Conservation (phyloP, 2,113 vertebrate species). For the Lepisosteus oculatus region DNA sequence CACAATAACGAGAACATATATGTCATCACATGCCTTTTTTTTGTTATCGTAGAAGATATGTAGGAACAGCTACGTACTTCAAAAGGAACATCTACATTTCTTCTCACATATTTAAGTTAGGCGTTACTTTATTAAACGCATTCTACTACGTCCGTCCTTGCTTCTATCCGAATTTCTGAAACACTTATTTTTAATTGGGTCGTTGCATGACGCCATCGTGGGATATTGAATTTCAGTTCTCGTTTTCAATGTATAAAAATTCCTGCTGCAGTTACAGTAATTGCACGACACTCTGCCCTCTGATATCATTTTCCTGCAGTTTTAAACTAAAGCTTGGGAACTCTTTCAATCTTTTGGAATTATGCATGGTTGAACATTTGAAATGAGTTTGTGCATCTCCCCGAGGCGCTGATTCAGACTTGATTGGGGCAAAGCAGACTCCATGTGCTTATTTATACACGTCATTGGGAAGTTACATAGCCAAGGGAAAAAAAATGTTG, state of each 20-base stretch:
- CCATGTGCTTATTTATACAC: conserved; percentile 89
- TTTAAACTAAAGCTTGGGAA: conserved; percentile 60
- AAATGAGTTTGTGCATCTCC: conserved; percentile 92
- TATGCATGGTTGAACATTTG: conserved; percentile 96
- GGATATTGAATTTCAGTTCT: neutral
- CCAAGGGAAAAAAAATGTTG: conserved; percentile 68
- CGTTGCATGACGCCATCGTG: neutral
- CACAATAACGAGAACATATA: no score
- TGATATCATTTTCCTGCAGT: conserved; percentile 35
- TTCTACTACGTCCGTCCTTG: no score
- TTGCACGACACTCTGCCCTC: conserved; percentile 37
- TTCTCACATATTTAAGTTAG: no score
- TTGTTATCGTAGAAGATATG: no score
- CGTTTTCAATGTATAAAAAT: neutral
- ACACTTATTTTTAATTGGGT: neutral
- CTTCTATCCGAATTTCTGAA: neutral
- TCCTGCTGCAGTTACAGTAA: neutral
- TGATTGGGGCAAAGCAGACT: conserved; percentile 92
- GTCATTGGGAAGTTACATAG: conserved; percentile 82
- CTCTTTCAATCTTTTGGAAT: conserved; percentile 86
- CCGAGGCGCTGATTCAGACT: conserved; percentile 87
- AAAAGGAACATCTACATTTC: no score
- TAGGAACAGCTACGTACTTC: no score
- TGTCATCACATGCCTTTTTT: no score
- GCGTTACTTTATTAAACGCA: no score